phyloP scores from a whole-genome alignment of 1,140 invertebrate species.

The Drosophila parabipectinata region DNA sequence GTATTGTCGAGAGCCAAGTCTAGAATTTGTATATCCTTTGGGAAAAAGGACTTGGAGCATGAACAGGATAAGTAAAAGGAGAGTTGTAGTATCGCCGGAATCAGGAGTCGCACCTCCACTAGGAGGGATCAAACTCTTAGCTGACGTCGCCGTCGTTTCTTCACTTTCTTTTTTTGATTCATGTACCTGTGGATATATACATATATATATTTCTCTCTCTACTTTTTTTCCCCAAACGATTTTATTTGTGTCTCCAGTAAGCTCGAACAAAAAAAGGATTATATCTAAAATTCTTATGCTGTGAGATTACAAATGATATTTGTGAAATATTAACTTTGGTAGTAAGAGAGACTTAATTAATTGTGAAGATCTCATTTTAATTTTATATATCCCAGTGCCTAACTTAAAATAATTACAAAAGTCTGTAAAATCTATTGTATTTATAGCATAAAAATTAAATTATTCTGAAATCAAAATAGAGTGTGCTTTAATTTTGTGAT shows the following conservation, averaged over 20 bases:
- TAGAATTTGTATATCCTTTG: conserved; percentile 8
- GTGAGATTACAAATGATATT: not conserved
- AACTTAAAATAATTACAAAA: not conserved
- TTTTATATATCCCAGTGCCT: conserved; percentile 1
- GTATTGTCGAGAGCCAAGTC: conserved; percentile 50
- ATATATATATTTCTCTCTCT: conserved; percentile 23
- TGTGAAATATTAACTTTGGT: not conserved
- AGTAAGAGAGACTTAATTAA: conserved; percentile 3
- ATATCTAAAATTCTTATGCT: not conserved
- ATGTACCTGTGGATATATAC: conserved; percentile 7
- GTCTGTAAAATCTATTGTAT: conserved; percentile 3
- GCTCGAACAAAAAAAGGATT: not conserved
- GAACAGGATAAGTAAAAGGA: no score
- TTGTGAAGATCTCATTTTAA: not conserved
- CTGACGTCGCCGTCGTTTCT: conserved; percentile 9
- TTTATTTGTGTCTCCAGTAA: not conserved
- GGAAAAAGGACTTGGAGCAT: no score
- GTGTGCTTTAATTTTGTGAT: not conserved
- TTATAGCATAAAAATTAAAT: not conserved
- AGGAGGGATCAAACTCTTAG: not conserved
- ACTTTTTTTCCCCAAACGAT: conserved; percentile 5
- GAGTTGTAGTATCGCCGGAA: not conserved
- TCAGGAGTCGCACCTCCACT: not conserved
- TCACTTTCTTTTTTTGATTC: conserved; percentile 1
- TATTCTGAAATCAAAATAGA: not conserved